Evolutionary conservation across 2,888 invertebrate genomes (phyloP).

Genomic region (Sarcophaga subvicina): DNA sequence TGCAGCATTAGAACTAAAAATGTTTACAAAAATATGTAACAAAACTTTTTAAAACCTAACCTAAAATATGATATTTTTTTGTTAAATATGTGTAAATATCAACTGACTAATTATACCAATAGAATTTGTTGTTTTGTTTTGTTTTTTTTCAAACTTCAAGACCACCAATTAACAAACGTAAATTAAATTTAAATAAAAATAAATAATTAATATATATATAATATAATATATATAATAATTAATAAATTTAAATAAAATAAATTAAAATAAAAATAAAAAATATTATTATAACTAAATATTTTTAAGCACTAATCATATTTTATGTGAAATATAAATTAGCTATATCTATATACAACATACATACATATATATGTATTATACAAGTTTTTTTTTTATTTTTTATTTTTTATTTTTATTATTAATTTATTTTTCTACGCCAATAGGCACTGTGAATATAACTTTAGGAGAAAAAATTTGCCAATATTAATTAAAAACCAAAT

Average conservation of each 20-base stretch:
- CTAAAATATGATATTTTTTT: too few species aligned
- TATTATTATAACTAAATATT: conserved; percentile 48
- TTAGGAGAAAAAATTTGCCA: conserved; percentile 59
- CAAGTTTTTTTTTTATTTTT: not conserved
- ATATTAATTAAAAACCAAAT: conserved; percentile 49
- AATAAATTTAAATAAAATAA: too few species aligned
- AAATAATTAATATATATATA: too few species aligned
- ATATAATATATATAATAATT: too few species aligned
- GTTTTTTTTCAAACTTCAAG: conserved; percentile 60
- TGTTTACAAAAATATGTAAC: too few species aligned
- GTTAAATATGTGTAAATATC: too few species aligned
- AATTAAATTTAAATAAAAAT: conserved; percentile 10
- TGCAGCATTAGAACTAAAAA: too few species aligned
- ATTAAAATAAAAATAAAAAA: conserved; percentile 17
- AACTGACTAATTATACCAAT: too few species aligned
- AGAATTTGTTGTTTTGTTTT: too few species aligned
- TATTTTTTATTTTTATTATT: conserved; percentile 25
- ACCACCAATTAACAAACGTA: conserved; percentile 59
- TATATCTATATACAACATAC: conserved; percentile 1
- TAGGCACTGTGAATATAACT: conserved; percentile 68
- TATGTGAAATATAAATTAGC: not conserved
- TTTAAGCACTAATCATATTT: conserved; percentile 52
- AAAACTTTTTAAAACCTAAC: too few species aligned
- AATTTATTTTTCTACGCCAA: conserved; percentile 53
- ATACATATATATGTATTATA: not conserved